These are phyloP conservation scores for Acleris holmiana DNA, from an alignment of 2,888 invertebrate species.

Conservation along the genomic window DNA sequence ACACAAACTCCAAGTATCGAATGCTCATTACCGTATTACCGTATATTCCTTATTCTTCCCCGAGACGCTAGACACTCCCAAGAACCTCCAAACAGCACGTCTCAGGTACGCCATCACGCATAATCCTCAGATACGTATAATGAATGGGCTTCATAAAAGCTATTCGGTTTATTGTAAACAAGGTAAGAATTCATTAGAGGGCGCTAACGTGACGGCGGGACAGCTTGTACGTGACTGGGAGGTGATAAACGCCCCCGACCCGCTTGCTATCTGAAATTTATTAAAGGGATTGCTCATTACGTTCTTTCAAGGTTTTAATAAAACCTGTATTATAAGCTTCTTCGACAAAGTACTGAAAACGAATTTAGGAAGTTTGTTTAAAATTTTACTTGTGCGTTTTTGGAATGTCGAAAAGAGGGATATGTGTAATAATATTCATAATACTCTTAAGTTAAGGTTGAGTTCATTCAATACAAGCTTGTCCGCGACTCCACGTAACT, in stretches of 20 bases:
- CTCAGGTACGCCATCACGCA: conserved; percentile 65
- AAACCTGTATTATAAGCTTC: conserved; percentile 32
- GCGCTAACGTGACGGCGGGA: conserved; percentile 51
- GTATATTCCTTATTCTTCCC: conserved; percentile 11
- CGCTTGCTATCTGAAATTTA: conserved; percentile 35
- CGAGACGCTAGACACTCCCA: conserved; percentile 38
- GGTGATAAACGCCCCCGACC: conserved; percentile 56
- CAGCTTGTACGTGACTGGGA: conserved; percentile 67
- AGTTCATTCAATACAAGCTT: too few species aligned
- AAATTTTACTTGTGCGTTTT: too few species aligned
- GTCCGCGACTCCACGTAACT: too few species aligned
- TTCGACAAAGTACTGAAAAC: background rate
- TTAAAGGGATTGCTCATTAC: conserved; percentile 36
- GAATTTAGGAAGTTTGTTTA: too few species aligned
- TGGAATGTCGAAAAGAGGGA: too few species aligned
- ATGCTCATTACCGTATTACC: conserved; percentile 12
- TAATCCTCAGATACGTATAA: conserved; percentile 68
- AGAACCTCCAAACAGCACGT: conserved; percentile 67
- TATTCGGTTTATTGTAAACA: conserved; percentile 77
- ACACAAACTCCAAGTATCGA: background rate
- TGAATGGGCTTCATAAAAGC: conserved; percentile 72
- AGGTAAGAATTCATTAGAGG: conserved; percentile 73
- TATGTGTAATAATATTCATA: too few species aligned
- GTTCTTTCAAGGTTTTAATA: conserved; percentile 37
- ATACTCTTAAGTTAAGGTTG: too few species aligned